phyloP scores from a whole-genome alignment of 92 coral and sea anemone species.

The Siderastrea siderea region DNA sequence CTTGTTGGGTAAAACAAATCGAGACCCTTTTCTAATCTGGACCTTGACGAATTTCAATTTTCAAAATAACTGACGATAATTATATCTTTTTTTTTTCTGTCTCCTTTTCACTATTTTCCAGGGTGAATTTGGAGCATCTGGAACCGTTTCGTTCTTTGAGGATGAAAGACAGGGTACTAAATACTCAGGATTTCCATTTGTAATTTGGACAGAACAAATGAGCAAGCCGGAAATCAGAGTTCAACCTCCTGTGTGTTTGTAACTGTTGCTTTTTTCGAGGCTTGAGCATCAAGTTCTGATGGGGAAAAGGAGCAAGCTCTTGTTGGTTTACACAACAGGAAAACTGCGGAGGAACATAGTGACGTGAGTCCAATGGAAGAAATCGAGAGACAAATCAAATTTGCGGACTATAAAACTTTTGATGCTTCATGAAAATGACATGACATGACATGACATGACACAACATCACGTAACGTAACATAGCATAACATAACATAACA shows the following conservation, averaged over 20 bases:
- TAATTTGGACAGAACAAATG: slow-evolving; percentile 59
- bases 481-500: no score
- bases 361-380: no score
- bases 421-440: no score
- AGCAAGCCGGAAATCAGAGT: slow-evolving; percentile 51
- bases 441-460: no score
- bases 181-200: slow-evolving; percentile 59
- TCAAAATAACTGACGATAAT: neutral
- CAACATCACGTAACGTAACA: no score
- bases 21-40: no score
- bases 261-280: neutral
- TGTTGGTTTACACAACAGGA: no score
- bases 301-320: neutral
- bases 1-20: no score
- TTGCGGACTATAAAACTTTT: no score
- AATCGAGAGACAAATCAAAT: no score
- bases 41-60: neutral
- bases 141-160: slow-evolving; percentile 35
- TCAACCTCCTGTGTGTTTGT: slow-evolving; percentile 18
- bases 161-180: slow-evolving; percentile 18
- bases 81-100: neutral
- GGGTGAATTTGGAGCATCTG: slow-evolving; percentile 65
- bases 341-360: no score
- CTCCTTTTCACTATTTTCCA: neutral
- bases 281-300: neutral